Conservation (phyloP, 2,797 vertebrate genomes). For the Diplodus sargus region DNA sequence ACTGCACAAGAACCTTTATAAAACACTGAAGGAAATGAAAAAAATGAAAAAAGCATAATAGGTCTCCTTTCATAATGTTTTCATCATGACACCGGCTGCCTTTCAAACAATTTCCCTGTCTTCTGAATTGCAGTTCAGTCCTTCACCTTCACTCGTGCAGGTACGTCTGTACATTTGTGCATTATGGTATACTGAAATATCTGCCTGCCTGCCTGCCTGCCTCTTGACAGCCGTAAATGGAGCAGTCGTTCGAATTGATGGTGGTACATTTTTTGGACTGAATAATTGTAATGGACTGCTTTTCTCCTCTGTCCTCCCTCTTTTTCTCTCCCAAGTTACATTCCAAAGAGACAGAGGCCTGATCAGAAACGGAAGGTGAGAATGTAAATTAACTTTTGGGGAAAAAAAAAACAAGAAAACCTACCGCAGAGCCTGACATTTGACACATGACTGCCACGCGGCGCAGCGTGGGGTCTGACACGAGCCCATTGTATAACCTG, state of each 20-base stretch:
- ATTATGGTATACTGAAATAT: slow-evolving; percentile 17
- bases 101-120: slow-evolving; percentile 10
- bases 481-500: slow-evolving; percentile 50
- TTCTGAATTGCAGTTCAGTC: slow-evolving; percentile 88
- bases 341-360: slow-evolving; percentile 97
- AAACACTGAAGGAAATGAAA: too few relatives aligned
- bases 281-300: slow-evolving; percentile 16
- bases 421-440: slow-evolving; percentile 47
- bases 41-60: too few relatives aligned
- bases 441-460: slow-evolving; percentile 1
- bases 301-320: slow-evolving; percentile 19
- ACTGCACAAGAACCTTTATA: too few relatives aligned
- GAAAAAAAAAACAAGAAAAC: slow-evolving; percentile 8
- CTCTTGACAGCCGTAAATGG: slow-evolving; percentile 22
- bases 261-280: background rate
- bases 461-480: slow-evolving; percentile 23
- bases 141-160: slow-evolving; percentile 90
- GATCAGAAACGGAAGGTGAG: slow-evolving; percentile 96
- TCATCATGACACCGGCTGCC: slow-evolving; percentile 7
- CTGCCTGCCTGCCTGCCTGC: slow-evolving; percentile 3
- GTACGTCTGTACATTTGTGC: slow-evolving; percentile 70
- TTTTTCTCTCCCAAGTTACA: slow-evolving; percentile 82
- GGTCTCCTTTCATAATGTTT: background rate
- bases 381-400: slow-evolving; percentile 27
- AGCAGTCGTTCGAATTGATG: slow-evolving; percentile 13